phyloP scores from a whole-genome alignment of 2,797 vertebrate species.

The Erethizon dorsatum region DNA sequence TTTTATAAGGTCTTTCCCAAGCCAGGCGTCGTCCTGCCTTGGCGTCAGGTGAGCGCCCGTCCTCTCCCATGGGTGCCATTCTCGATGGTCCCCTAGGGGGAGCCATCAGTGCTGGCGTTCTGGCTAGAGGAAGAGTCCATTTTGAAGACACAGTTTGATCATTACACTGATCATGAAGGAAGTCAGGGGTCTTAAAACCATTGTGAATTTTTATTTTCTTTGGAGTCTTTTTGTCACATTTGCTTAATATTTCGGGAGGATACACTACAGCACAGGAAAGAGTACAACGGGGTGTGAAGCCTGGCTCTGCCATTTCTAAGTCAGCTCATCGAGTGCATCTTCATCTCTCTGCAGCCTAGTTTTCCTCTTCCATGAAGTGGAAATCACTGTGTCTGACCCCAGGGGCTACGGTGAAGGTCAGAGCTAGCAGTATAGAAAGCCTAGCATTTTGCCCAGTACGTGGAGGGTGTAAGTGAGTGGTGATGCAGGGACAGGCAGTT shows the following conservation, averaged over 20 bases:
- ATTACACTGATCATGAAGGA: not conserved
- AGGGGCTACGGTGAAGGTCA: not conserved
- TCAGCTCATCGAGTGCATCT: not conserved
- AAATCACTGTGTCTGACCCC: not conserved
- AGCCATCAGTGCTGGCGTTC: not conserved
- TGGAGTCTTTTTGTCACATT: not conserved
- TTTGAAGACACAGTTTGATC: not conserved
- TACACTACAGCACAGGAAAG: not conserved
- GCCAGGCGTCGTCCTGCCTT: not conserved
- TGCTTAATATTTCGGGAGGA: not conserved
- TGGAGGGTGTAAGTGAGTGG: too few relatives aligned
- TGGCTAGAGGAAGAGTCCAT: not conserved
- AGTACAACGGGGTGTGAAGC: not conserved
- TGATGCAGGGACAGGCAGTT: fast-evolving
- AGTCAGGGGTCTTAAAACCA: not conserved
- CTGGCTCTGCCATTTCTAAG: not conserved
- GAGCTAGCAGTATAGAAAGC: not conserved
- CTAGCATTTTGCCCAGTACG: not conserved
- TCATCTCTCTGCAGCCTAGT: not conserved
- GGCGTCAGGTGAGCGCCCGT: not conserved
- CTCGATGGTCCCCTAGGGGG: not conserved
- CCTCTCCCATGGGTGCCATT: too few relatives aligned
- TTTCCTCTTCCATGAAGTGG: not conserved
- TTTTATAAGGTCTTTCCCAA: not conserved
- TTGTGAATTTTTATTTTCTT: not conserved